Evolutionary conservation across 2,113 vertebrate genomes (phyloP).

Genomic region (Mormyrus lacerda): DNA sequence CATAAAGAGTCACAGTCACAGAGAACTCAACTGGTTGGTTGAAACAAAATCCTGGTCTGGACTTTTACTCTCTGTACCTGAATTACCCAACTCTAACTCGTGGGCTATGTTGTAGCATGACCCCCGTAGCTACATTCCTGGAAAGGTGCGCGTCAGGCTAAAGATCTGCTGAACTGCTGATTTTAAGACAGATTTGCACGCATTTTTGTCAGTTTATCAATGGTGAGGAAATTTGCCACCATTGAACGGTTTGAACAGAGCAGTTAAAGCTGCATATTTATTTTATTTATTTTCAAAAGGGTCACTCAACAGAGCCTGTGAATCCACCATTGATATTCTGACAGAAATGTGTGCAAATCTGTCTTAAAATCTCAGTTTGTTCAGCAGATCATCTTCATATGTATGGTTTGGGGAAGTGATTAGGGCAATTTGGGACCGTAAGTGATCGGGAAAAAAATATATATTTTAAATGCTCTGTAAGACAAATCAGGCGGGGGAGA

Average conservation of each 20-base stretch:
- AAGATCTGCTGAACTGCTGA: too few relatives aligned
- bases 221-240: background rate
- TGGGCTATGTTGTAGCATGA: background rate
- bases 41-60: too few relatives aligned
- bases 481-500: too few relatives aligned
- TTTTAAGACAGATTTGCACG: too few relatives aligned
- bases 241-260: background rate
- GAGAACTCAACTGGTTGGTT: too few relatives aligned
- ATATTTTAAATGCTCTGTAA: background rate
- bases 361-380: background rate
- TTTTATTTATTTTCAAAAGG: background rate
- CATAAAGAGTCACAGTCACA: too few relatives aligned
- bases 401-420: background rate
- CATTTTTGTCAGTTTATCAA: too few relatives aligned
- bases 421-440: background rate
- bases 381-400: background rate
- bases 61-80: too few relatives aligned
- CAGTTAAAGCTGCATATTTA: background rate
- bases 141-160: background rate
- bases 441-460: background rate
- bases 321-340: background rate
- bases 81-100: too few relatives aligned
- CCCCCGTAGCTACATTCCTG: background rate
- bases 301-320: background rate
- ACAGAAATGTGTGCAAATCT: background rate